Conservation (phyloP, 1,140 invertebrate genomes). For the Trichonephila inaurata region DNA sequence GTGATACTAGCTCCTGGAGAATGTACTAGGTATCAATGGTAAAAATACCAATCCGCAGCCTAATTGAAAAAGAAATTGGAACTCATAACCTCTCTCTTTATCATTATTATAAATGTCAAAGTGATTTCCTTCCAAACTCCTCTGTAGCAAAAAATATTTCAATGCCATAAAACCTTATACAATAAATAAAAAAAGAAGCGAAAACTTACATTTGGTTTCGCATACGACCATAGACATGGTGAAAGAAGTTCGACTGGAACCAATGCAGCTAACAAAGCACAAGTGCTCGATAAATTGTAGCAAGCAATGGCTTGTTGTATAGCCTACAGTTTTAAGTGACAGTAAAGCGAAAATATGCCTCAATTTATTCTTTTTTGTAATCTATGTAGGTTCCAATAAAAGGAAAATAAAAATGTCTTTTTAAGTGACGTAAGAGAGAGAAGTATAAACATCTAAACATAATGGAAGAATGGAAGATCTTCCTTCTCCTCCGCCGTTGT, state of each 20-base stretch:
- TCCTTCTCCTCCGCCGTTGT: background rate
- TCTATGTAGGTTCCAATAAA: constrained; percentile 37
- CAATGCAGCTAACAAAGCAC: background rate
- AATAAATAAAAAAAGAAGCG: background rate
- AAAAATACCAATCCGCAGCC: too few relatives aligned
- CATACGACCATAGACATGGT: background rate
- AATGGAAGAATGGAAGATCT: background rate
- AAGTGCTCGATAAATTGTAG: background rate
- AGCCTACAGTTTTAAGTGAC: background rate
- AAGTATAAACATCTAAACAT: constrained; percentile 40
- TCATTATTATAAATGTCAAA: too few relatives aligned
- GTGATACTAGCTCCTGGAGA: too few relatives aligned
- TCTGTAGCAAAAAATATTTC: too few relatives aligned
- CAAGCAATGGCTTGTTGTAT: background rate
- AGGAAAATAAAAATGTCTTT: constrained; percentile 10
- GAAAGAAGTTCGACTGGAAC: background rate
- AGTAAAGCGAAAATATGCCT: background rate
- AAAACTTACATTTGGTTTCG: constrained; percentile 32
- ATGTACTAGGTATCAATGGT: too few relatives aligned
- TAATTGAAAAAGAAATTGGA: too few relatives aligned
- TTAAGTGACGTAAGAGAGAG: background rate
- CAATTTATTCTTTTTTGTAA: constrained; percentile 34
- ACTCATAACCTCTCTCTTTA: too few relatives aligned
- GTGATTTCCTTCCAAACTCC: too few relatives aligned
- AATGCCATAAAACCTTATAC: background rate